Percentiles rank a stretch among this genome's conserved stretches.
Conservation (phyloP, 2,888 invertebrate genomes). For the Agelastica alni region DNA sequence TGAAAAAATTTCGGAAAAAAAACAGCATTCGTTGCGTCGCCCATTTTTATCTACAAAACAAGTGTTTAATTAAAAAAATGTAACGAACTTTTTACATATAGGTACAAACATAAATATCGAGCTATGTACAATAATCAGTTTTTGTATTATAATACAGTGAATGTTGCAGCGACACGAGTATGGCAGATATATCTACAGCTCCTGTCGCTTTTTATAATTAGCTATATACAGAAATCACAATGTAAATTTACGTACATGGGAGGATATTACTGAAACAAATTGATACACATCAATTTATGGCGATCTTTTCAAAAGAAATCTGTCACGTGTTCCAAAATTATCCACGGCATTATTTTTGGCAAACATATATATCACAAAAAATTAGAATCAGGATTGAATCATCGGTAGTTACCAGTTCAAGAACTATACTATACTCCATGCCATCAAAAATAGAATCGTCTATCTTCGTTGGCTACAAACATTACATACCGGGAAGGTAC, state of each 20-base stretch:
- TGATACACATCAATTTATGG: conserved; percentile 7
- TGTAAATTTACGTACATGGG: conserved; percentile 53
- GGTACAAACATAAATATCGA: conserved; percentile 32
- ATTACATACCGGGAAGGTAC: too few relatives aligned
- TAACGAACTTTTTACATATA: conserved; percentile 29
- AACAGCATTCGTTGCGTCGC: not conserved
- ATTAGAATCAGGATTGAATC: too few relatives aligned
- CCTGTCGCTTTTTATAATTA: conserved; percentile 23
- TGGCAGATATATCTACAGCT: conserved; percentile 37
- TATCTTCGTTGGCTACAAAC: too few relatives aligned
- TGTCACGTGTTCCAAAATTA: too few relatives aligned
- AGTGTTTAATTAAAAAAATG: conserved; percentile 18
- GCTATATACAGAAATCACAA: conserved; percentile 57
- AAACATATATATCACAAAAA: too few relatives aligned
- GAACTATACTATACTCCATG: too few relatives aligned
- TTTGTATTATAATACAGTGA: conserved; percentile 31
- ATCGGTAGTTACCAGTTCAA: too few relatives aligned
- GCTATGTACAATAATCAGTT: conserved; percentile 38
- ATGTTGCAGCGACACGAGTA: conserved; percentile 12
- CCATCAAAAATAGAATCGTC: too few relatives aligned
- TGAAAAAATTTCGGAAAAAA: not conserved
- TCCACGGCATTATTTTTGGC: too few relatives aligned
- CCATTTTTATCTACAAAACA: conserved; percentile 3
- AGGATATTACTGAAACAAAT: conserved; percentile 14
- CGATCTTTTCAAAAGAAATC: not conserved